Conservation (phyloP, 2,113 vertebrate species). For the Pseudonaja textilis region DNA sequence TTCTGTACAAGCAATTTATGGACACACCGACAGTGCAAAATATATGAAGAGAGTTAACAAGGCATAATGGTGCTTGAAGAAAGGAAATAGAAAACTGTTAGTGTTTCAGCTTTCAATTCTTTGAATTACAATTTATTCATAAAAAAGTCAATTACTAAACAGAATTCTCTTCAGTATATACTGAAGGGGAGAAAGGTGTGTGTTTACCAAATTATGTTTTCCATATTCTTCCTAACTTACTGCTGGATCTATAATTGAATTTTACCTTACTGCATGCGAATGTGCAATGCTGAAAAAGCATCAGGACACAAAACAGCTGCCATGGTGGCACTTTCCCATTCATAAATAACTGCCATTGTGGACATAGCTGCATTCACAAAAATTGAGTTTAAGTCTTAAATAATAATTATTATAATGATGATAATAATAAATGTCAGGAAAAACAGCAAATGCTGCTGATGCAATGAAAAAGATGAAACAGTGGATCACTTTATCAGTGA, state of each 20-base stretch:
- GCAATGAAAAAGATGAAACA: too few species aligned
- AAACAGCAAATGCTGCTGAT: too few species aligned
- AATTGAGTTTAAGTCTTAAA: neutral
- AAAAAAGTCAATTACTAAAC: conserved; percentile 14
- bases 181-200: neutral
- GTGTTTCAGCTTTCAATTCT: conserved; percentile 27
- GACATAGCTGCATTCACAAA: neutral
- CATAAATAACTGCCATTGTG: neutral
- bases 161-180: conserved; percentile 13
- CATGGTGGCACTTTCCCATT: neutral
- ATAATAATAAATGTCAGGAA: too few species aligned
- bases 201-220: conserved; percentile 7
- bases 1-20: conserved; percentile 43
- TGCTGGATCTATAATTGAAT: conserved; percentile 13
- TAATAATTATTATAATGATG: too few species aligned
- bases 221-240: conserved; percentile 2
- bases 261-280: neutral
- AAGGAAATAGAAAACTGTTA: neutral
- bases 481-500: too few species aligned
- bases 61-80: conserved; percentile 21
- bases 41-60: conserved; percentile 45
- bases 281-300: neutral
- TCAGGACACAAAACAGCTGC: neutral
- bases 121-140: conserved; percentile 11
- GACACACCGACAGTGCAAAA: conserved; percentile 53